Evolutionary conservation across 2,113 vertebrate species (phyloP), one percentile per base, ranked within the genome.

Genomic region (Sprattus sprattus): DNA sequence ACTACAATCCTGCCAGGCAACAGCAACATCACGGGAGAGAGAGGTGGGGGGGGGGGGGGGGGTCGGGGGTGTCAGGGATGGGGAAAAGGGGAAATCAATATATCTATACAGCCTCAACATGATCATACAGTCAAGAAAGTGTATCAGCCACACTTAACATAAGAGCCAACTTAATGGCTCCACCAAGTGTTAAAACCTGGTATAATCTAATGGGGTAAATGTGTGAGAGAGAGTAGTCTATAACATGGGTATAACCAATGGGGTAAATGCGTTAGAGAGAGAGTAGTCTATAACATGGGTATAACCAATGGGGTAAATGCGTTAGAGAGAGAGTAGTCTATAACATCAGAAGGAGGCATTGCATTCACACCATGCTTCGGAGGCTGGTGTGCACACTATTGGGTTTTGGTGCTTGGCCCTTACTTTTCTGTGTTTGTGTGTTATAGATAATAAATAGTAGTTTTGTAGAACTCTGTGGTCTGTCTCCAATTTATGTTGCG

Each of bases 171-270:
- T 90, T 86, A 91, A 92, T 91, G 91, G 92, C 93, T 91, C 94
- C 93, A 90, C 92, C 93, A 88, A 90, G 93, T 93, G 93, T 89
- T 85, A 84, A 85, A 84, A 89, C 71, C 81, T 49, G 86, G 92
- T 85, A 82, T 57, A 45, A 75, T 44, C 85, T 80, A 16, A 10
- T 5, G 52, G 64, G 45, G 18, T 60, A 60, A 60, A 60, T 3
- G 18, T 20, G 1, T 60, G 18, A 39, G 22, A 60, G 54, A 22
- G 18, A 1, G 18, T 60, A 20, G 6, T 20, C 15, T 16, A 54
- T 18, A 54, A 54, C 22, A 60, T 4, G 0, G 18, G 20, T 22
- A 22, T 60, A 20, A 20, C 20, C 0, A 22, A 60, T 22, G 20
- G n/a, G n/a, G n/a, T n/a, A n/a, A n/a, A n/a, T n/a, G n/a, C n/a